Conservation (phyloP, 2,888 invertebrate genomes). For the Ichneumoninae sp. region DNA sequence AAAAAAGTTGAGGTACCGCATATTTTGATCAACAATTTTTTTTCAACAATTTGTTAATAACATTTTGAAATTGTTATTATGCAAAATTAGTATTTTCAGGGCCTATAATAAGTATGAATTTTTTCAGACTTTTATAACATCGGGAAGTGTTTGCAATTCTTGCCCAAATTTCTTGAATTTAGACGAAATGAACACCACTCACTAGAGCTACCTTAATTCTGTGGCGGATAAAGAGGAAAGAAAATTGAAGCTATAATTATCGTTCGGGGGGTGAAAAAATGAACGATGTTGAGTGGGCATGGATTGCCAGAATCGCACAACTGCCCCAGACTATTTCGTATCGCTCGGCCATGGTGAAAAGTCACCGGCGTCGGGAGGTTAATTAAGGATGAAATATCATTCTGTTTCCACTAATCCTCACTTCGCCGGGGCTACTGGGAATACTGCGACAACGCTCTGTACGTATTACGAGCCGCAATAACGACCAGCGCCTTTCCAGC, state of each 20-base stretch:
- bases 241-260: background rate
- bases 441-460: constrained; percentile 21
- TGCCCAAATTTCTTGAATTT: no score
- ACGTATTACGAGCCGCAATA: background rate
- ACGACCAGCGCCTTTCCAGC: constrained; percentile 18
- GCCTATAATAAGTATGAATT: no score
- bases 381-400: constrained; percentile 48
- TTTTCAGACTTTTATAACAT: no score
- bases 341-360: constrained; percentile 17
- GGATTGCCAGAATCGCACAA: background rate
- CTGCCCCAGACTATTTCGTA: constrained; percentile 21
- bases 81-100: no score
- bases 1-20: no score
- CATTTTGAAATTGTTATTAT: no score
- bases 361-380: constrained; percentile 22
- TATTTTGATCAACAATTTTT: no score
- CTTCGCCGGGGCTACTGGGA: constrained; percentile 10
- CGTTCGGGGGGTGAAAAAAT: no score
- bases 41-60: no score
- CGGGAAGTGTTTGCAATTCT: no score
- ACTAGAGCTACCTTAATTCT: no score
- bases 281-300: background rate
- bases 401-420: constrained; percentile 48
- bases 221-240: background rate
- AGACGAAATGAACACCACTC: no score